Evolutionary conservation across 2,113 vertebrate species (phyloP).

Genomic region (Malaclemys terrapin): DNA sequence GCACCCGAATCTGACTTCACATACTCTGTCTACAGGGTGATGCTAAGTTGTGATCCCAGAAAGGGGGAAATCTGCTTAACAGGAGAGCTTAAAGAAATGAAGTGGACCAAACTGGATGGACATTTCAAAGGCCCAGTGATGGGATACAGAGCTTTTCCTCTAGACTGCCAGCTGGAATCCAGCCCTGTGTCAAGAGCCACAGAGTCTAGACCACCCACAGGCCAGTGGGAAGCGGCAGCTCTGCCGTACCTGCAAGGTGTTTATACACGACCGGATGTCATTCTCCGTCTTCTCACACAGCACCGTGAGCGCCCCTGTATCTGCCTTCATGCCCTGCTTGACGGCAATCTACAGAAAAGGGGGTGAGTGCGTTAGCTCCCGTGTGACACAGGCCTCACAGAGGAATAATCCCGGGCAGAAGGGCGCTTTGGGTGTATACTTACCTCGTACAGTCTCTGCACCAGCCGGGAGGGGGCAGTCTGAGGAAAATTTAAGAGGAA

Average conservation of each 20-base stretch:
- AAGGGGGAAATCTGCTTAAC: neutral
- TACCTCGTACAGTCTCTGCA: constrained; percentile 94
- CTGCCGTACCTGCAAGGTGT: constrained; percentile 92
- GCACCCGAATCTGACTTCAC: fast-evolving
- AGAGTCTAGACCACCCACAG: fast-evolving
- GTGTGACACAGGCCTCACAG: neutral
- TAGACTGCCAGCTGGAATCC: fast-evolving
- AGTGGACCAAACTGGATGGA: fast-evolving
- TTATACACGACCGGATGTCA: constrained; percentile 95
- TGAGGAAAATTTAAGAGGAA: constrained; percentile 90
- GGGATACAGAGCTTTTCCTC: fast-evolving
- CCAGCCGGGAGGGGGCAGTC: constrained; percentile 87
- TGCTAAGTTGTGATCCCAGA: neutral
- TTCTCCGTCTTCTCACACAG: constrained; percentile 95
- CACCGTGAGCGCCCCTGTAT: constrained; percentile 82
- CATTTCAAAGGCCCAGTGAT: neutral
- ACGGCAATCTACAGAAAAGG: constrained; percentile 79
- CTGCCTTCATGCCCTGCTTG: constrained; percentile 86
- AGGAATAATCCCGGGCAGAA: fast-evolving
- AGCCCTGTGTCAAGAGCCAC: fast-evolving
- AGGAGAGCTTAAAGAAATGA: neutral
- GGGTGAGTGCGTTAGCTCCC: neutral
- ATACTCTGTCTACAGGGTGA: neutral
- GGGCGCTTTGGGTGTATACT: fast-evolving
- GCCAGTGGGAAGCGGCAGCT: too few species aligned